Evolutionary conservation across 2,113 vertebrate genomes (phyloP).

Genomic region (Phylloscopus trochilus): DNA sequence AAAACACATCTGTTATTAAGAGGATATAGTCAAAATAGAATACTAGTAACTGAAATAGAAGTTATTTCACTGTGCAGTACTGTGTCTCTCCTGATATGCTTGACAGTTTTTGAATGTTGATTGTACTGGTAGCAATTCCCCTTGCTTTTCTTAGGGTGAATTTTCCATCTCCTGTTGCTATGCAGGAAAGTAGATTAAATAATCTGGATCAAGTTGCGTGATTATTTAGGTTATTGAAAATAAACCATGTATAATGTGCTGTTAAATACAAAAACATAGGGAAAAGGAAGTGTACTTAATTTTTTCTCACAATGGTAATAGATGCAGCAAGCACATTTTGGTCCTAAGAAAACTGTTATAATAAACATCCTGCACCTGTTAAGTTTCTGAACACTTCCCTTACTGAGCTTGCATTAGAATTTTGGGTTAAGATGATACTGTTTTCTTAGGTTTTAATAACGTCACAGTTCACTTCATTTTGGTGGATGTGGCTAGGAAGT

Average conservation of each 20-base stretch:
- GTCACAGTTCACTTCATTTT: neutral
- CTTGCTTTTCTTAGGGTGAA: neutral
- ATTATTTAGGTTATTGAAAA: neutral
- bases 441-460: neutral
- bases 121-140: neutral
- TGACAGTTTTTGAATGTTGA: neutral
- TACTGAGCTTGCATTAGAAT: neutral
- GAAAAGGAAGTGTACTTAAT: neutral
- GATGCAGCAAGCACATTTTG: neutral
- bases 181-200: neutral
- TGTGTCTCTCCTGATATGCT: neutral
- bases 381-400: neutral
- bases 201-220: neutral
- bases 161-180: neutral
- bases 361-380: neutral
- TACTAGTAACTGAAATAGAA: neutral
- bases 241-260: neutral
- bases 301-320: neutral
- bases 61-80: neutral
- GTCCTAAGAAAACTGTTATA: neutral
- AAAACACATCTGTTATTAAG: neutral
- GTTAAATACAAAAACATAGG: neutral
- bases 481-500: neutral
- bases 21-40: neutral
- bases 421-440: accelerated